Evolutionary conservation across 2,888 invertebrate species (phyloP).

Genomic region (Epicampocera succincta): DNA sequence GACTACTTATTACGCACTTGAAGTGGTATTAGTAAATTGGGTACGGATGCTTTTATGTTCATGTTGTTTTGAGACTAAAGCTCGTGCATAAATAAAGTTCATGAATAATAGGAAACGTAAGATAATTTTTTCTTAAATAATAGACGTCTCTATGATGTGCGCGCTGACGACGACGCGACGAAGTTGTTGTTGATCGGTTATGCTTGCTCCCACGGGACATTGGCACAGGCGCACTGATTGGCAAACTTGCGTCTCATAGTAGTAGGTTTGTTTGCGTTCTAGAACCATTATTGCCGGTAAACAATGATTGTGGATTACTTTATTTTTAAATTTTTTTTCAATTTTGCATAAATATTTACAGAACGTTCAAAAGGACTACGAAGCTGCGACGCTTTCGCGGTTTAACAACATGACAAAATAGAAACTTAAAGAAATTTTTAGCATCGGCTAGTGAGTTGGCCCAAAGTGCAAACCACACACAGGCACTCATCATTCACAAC

Average conservation of each 20-base stretch:
- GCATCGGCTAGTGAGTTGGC: conserved; percentile 27
- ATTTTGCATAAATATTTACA: conserved; percentile 67
- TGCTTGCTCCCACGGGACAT: conserved; percentile 52
- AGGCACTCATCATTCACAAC: conserved; percentile 22
- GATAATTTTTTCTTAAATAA: background rate
- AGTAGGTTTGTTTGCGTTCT: conserved; percentile 34
- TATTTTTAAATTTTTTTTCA: conserved; percentile 49
- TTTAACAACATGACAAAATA: conserved; percentile 21
- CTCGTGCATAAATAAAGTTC: conserved; percentile 36
- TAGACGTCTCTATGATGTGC: background rate
- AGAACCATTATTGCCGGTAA: conserved; percentile 14
- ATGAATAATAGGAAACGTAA: conserved; percentile 27
- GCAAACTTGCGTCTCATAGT: conserved; percentile 35
- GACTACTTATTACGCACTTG: conserved; percentile 30
- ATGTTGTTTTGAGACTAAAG: background rate
- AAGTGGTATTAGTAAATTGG: background rate
- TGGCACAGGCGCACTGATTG: conserved; percentile 49
- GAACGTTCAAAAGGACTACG: conserved; percentile 49
- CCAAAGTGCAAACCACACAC: conserved; percentile 15
- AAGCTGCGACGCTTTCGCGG: conserved; percentile 48
- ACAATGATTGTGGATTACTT: conserved; percentile 14
- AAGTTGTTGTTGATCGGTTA: background rate
- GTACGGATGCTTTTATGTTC: background rate
- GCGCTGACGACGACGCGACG: background rate
- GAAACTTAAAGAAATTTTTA: conserved; percentile 32